phyloP scores from a whole-genome alignment of 2,888 invertebrate genomes.

The Xiphydria camelus region DNA sequence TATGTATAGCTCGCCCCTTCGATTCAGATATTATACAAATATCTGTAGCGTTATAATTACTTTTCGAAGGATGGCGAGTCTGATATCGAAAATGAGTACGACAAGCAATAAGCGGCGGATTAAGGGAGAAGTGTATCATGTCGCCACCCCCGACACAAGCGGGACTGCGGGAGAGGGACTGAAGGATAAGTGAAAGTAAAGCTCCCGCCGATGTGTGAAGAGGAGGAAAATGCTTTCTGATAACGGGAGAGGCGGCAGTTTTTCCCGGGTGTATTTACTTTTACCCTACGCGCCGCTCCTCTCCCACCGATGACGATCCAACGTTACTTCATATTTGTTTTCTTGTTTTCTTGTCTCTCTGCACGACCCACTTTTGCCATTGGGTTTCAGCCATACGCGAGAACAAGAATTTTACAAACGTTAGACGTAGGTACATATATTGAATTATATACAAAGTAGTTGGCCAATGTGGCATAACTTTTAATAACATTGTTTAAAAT shows the following conservation, averaged over 20 bases:
- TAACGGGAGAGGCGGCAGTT: conserved; percentile 25
- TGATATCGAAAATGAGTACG: neutral
- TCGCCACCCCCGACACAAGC: neutral
- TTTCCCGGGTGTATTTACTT: conserved; percentile 35
- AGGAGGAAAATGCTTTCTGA: conserved; percentile 28
- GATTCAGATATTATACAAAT: too few relatives aligned
- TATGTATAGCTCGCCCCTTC: too few relatives aligned
- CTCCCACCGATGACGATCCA: neutral
- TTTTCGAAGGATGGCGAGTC: neutral
- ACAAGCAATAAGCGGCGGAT: neutral
- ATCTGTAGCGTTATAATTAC: too few relatives aligned
- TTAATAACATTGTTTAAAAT: too few relatives aligned
- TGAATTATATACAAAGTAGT: too few relatives aligned
- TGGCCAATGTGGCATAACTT: too few relatives aligned
- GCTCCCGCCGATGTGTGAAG: conserved; percentile 3
- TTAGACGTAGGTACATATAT: too few relatives aligned
- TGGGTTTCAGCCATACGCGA: too few relatives aligned
- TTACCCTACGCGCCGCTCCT: conserved; percentile 27
- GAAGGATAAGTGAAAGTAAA: conserved; percentile 23
- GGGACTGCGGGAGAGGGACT: neutral
- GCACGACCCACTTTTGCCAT: too few relatives aligned
- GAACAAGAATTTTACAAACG: too few relatives aligned
- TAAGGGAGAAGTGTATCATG: conserved; percentile 8
- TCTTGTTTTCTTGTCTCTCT: too few relatives aligned
- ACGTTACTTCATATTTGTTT: conserved; percentile 34